These are phyloP conservation scores for Fregetta grallaria DNA, from an alignment of 2,113 vertebrate genomes.

Conservation along the genomic window DNA sequence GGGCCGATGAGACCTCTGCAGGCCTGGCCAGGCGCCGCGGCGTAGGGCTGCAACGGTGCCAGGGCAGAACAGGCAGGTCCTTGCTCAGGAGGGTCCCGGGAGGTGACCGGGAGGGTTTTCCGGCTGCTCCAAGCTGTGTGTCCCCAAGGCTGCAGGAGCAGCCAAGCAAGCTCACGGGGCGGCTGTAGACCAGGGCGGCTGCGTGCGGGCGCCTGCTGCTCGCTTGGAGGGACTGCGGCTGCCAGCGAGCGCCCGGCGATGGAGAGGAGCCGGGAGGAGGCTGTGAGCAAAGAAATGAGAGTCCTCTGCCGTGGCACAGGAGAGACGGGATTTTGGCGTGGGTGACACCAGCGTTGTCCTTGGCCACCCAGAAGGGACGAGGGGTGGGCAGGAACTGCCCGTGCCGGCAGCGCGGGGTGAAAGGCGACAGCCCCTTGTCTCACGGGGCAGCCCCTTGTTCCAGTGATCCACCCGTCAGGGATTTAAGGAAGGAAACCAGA, in stretches of 20 bases:
- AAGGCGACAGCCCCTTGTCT: neutral
- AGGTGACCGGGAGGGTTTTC: neutral
- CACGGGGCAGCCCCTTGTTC: neutral
- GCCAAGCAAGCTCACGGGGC: rapidly evolving
- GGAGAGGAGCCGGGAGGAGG: neutral
- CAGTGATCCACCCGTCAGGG: neutral
- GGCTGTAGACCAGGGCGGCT: neutral
- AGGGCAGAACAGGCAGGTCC: neutral
- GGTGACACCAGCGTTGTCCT: neutral
- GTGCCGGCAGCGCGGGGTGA: neutral
- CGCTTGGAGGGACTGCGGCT: rapidly evolving
- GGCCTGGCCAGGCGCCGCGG: neutral
- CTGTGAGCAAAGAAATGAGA: neutral
- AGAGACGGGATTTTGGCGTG: neutral
- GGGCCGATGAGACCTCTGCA: neutral
- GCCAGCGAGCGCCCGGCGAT: rapidly evolving
- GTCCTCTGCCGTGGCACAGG: neutral
- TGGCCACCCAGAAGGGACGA: neutral
- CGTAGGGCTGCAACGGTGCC: rapidly evolving
- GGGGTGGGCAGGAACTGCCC: neutral
- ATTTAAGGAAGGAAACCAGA: slow-evolving; percentile 21
- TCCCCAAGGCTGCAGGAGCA: neutral
- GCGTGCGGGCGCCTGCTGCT: neutral
- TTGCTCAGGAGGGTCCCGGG: neutral
- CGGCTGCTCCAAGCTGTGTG: neutral